These are phyloP conservation scores for Nomia melanderi DNA, from an alignment of 1,140 invertebrate genomes.

Conservation along the genomic window DNA sequence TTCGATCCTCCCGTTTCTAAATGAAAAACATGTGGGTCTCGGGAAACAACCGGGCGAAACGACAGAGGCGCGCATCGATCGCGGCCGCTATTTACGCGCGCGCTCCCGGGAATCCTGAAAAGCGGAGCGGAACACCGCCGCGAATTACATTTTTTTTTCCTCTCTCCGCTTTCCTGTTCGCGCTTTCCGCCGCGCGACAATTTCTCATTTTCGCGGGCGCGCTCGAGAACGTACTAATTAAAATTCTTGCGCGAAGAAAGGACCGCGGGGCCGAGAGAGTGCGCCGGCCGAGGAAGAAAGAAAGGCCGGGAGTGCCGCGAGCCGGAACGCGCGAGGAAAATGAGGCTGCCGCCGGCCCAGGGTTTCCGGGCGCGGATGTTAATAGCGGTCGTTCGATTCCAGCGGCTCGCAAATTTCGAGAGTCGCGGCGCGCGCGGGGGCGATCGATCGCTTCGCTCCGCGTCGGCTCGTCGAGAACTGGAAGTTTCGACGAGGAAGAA, in stretches of 20 bases:
- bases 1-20: too few relatives aligned
- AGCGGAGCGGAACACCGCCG: background rate
- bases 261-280: background rate
- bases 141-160: conserved; percentile 35
- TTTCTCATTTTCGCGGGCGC: conserved; percentile 31
- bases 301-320: conserved; percentile 5
- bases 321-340: too few relatives aligned
- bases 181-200: background rate
- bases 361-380: background rate
- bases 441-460: background rate
- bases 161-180: too few relatives aligned
- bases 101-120: background rate
- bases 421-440: background rate
- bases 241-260: conserved; percentile 47
- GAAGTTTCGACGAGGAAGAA: background rate
- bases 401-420: background rate
- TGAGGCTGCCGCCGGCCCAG: background rate
- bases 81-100: conserved; percentile 1
- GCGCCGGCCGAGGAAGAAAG: background rate
- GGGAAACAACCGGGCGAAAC: background rate
- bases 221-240: conserved; percentile 44
- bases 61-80: conserved; percentile 1
- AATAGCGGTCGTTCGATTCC: background rate
- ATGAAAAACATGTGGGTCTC: too few relatives aligned
- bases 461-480: too few relatives aligned